Evolutionary conservation across 2,888 invertebrate genomes (phyloP), one percentile per base, ranked within the genome.

Genomic region (Stramonita haemastoma): DNA sequence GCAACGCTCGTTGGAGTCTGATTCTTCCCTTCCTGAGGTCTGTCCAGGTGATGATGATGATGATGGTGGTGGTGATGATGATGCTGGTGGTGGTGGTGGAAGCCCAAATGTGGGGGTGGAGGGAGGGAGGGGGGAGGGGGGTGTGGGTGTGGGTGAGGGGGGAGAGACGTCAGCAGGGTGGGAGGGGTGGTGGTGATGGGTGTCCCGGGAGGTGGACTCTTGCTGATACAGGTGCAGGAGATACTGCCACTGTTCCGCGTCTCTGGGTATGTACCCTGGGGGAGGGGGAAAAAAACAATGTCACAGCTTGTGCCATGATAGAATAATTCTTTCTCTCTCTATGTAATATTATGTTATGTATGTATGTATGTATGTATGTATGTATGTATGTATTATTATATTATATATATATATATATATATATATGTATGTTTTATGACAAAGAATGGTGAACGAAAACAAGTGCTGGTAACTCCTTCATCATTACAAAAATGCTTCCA

Each of bases 231-330:
- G 73, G 5, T 89, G 86, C 29, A 92, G 57, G 17, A 93, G 89
- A 57, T 90, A 91, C 84, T 91, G 90, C 94, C 94, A 94, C 70
- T 94, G 93, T 34, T 91, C 91, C 22, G 90, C 29, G 66, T 90
- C 90, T 32, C 88, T 57, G 36, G 94, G 94, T n/a, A 91, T 83
- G 84, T 92, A 93, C 34, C 93, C 94, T 93, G 88, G 29, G 89
- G 34, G 34, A 29, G 56, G 57, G 66, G 26, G 8, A 73, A 84
- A 19, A 22, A 11, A 13, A 84, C 22, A 73, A 19, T 73, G 73
- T 11, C 8, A 77, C 29, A 29, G 29, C 26, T 46, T 46, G 46
- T 46, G 8, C 46, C 46, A 46, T 46, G 46, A 46, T 5, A 46
- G 46, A 5, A 46, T 46, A 46, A 19, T 26, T 46, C 2, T 46